Conservation (phyloP, 2,797 vertebrate genomes). For the Nyctibius grandis region DNA sequence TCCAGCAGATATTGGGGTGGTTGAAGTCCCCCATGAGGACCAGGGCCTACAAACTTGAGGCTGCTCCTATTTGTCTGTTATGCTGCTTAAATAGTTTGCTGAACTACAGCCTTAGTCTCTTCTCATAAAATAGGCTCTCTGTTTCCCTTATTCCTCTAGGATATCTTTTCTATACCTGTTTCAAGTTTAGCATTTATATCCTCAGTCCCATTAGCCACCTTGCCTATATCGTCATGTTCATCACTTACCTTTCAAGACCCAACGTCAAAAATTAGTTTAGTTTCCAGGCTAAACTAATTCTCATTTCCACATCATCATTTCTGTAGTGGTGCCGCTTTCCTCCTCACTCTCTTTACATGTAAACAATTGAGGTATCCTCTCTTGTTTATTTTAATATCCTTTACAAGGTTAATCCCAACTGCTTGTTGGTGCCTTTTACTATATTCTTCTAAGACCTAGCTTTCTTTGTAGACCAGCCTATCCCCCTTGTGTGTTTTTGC, state of each 20-base stretch:
- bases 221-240: neutral
- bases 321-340: neutral
- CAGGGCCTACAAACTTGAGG: too few species aligned
- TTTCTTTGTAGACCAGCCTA: neutral
- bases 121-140: neutral
- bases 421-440: neutral
- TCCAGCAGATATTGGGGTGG: too few species aligned
- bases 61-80: too few species aligned
- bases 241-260: neutral
- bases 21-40: too few species aligned
- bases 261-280: neutral
- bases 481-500: neutral
- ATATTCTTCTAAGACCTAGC: neutral
- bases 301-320: neutral
- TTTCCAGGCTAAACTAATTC: neutral
- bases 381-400: neutral
- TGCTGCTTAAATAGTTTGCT: neutral
- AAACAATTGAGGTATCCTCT: neutral
- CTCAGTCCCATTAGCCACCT: neutral
- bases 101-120: neutral
- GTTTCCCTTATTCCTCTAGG: neutral
- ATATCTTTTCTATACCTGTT: neutral
- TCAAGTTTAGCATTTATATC: neutral
- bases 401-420: neutral
- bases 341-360: neutral